Percentiles rank a stretch among this genome's conserved stretches.
Evolutionary conservation across 2,888 invertebrate genomes (phyloP).

Genomic region (Glomeris marginata): DNA sequence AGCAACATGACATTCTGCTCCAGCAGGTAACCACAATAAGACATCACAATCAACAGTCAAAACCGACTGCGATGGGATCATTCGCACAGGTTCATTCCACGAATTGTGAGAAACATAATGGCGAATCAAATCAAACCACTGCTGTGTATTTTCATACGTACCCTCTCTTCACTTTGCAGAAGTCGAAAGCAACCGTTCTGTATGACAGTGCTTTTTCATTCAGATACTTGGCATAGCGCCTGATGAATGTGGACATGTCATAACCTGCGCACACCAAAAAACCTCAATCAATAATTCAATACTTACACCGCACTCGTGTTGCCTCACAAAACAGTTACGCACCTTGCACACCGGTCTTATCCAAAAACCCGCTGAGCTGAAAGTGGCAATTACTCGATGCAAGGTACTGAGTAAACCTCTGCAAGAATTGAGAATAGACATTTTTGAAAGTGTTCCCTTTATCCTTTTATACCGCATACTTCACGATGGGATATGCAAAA

Average conservation of each 20-base stretch:
- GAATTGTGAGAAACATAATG: too few relatives aligned
- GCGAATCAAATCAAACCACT: background rate
- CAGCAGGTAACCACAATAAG: too few relatives aligned
- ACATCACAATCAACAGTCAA: too few relatives aligned
- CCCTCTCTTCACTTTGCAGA: slow-evolving; percentile 99
- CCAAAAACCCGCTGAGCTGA: slow-evolving; percentile 93
- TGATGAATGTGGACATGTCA: slow-evolving; percentile 99
- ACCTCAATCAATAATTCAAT: background rate
- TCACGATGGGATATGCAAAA: background rate
- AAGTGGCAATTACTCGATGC: slow-evolving; percentile 99
- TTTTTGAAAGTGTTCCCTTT: too few relatives aligned
- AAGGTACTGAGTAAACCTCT: slow-evolving; percentile 99
- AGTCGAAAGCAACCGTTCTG: slow-evolving; percentile 97
- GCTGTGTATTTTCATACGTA: slow-evolving; percentile 42
- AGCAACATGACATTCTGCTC: too few relatives aligned
- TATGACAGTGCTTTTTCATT: slow-evolving; percentile 98
- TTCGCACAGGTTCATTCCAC: too few relatives aligned
- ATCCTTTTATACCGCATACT: too few relatives aligned
- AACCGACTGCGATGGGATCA: too few relatives aligned
- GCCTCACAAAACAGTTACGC: slow-evolving; percentile 30
- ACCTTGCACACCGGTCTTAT: slow-evolving; percentile 97
- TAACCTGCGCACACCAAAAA: slow-evolving; percentile 54
- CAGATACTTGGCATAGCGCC: slow-evolving; percentile 96
- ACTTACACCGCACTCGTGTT: background rate
- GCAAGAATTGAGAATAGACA: too few relatives aligned